Percentiles rank a stretch among this genome's conserved stretches.
Evolutionary conservation across 1,140 invertebrate species (phyloP).

Genomic region (Hyles euphorbiae): DNA sequence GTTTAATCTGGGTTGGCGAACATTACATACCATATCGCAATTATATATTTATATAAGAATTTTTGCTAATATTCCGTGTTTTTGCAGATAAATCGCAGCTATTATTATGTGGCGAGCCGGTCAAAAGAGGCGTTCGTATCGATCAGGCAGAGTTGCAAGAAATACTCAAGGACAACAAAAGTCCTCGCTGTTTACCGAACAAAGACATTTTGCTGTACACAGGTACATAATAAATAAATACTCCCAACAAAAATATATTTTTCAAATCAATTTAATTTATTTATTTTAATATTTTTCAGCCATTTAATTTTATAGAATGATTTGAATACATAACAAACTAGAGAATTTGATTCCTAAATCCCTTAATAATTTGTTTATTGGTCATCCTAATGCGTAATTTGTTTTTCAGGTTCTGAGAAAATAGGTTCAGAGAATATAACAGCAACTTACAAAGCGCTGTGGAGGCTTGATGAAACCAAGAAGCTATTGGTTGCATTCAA

Average conservation of each 20-base stretch:
- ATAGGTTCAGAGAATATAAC: constrained; percentile 78
- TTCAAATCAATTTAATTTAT: no score
- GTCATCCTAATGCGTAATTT: no score
- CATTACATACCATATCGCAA: no score
- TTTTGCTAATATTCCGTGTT: no score
- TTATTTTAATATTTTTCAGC: no score
- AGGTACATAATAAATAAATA: constrained; percentile 26
- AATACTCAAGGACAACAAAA: constrained; percentile 60
- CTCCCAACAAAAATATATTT: no score
- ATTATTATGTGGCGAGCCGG: constrained; percentile 79
- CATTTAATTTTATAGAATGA: no score
- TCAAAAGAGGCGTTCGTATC: constrained; percentile 59
- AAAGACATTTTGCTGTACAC: constrained; percentile 81
- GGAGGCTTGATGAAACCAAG: constrained; percentile 81
- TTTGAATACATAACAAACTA: no score
- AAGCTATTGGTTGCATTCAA: constrained; percentile 86
- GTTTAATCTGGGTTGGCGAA: no score
- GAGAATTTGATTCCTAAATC: no score
- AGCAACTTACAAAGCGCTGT: constrained; percentile 79
- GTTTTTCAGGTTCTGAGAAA: constrained; percentile 76
- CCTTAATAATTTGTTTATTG: not conserved
- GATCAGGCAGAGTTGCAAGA: constrained; percentile 69
- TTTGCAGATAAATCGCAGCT: constrained; percentile 83
- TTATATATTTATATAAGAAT: no score
- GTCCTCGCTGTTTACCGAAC: constrained; percentile 77